phyloP scores from a whole-genome alignment of 2,888 invertebrate species.

The Ischnus inquisitorius region DNA sequence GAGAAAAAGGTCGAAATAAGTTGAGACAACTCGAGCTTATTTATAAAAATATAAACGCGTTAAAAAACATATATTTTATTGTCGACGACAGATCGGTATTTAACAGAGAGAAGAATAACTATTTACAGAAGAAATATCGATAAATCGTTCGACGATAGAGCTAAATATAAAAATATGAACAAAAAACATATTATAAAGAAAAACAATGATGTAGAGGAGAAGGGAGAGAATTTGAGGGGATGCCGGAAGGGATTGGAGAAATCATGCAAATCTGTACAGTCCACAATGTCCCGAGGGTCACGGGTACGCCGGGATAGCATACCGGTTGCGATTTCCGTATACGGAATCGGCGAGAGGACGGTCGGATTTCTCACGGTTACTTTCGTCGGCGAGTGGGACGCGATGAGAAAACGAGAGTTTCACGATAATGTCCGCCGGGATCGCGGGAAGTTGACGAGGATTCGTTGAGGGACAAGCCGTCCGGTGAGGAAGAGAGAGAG shows the following conservation, averaged over 20 bases:
- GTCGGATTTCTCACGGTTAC: constrained; percentile 17
- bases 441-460: background rate
- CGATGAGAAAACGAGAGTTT: constrained; percentile 24
- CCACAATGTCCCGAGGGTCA: background rate
- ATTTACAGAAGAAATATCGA: constrained; percentile 51
- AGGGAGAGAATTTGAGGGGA: background rate
- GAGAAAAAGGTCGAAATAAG: constrained; percentile 19
- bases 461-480: background rate
- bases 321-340: constrained; percentile 15
- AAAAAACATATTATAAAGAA: constrained; percentile 2
- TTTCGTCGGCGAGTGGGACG: constrained; percentile 1
- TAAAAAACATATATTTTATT: constrained; percentile 55
- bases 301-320: background rate
- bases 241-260: background rate
- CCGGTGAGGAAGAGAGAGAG: background rate
- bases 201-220: background rate
- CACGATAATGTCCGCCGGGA: constrained; percentile 1
- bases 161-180: constrained; percentile 3
- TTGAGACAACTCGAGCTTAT: background rate
- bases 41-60: constrained; percentile 53
- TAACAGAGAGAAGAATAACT: constrained; percentile 34
- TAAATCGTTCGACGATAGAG: constrained; percentile 27
- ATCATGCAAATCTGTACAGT: constrained; percentile 3
- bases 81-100: constrained; percentile 39
- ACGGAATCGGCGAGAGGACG: constrained; percentile 2